phyloP scores from a whole-genome alignment of 2,113 vertebrate genomes.

The Promerops cafer region DNA sequence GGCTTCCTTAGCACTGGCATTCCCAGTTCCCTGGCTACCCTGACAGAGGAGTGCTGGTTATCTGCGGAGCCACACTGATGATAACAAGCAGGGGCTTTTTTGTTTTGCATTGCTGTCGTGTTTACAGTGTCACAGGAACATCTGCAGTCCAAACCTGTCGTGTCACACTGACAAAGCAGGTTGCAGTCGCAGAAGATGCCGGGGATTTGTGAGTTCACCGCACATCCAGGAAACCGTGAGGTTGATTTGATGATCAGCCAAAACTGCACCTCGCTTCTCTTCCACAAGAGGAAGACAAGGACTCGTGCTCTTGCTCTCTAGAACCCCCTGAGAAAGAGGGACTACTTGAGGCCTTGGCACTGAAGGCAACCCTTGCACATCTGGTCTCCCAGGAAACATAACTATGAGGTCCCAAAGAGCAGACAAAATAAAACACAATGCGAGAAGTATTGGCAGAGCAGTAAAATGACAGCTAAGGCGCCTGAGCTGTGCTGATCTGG shows the following conservation, averaged over 20 bases:
- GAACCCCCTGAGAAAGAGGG: background rate
- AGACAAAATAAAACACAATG: background rate
- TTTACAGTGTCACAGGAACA: background rate
- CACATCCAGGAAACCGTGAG: background rate
- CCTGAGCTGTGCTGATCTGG: background rate
- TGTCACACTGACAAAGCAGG: background rate
- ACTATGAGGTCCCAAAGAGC: background rate
- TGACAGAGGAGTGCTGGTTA: background rate
- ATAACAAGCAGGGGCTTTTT: background rate
- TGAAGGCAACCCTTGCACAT: background rate
- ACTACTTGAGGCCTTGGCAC: background rate
- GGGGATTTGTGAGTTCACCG: background rate
- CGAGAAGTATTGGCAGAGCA: background rate
- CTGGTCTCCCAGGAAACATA: background rate
- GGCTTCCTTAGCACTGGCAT: background rate
- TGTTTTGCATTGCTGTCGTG: background rate
- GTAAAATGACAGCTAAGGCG: accelerated
- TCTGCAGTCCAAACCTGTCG: background rate
- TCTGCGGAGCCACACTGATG: background rate
- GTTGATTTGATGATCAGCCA: background rate
- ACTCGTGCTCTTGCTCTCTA: background rate
- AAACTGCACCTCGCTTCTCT: background rate
- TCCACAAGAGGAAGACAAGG: background rate
- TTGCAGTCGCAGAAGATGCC: background rate
- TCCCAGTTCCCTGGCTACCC: background rate